Conservation (phyloP, 2,888 invertebrate genomes). For the Chloroclysta siterata region DNA sequence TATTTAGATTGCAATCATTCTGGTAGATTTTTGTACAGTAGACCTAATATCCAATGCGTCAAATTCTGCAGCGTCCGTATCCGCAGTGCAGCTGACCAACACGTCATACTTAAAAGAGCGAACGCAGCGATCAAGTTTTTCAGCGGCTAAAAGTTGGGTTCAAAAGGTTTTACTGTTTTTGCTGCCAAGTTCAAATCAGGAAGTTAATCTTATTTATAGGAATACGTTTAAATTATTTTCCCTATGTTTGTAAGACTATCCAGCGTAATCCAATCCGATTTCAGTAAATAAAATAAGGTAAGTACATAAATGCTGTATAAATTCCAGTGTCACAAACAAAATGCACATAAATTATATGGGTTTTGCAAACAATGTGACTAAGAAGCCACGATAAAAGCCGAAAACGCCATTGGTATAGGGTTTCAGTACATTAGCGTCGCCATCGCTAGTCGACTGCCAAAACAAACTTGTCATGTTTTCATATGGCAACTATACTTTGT, state of each 20-base stretch:
- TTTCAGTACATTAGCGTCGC: conserved; percentile 54
- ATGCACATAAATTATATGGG: conserved; percentile 8
- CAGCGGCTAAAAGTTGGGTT: neutral
- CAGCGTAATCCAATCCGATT: too few relatives aligned
- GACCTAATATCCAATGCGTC: conserved; percentile 10
- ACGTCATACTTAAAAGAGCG: conserved; percentile 20
- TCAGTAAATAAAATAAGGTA: neutral
- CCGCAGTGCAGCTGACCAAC: conserved; percentile 31
- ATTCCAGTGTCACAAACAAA: conserved; percentile 2
- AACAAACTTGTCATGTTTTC: conserved; percentile 48
- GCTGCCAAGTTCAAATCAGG: too few relatives aligned
- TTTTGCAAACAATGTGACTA: conserved; percentile 11
- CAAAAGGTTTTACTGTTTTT: neutral
- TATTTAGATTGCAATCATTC: too few relatives aligned
- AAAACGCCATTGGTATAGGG: conserved; percentile 46
- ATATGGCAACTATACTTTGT: conserved; percentile 28
- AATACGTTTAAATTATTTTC: too few relatives aligned
- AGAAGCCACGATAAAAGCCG: conserved; percentile 26
- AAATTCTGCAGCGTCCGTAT: conserved; percentile 23
- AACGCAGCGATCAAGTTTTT: neutral
- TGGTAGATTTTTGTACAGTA: too few relatives aligned
- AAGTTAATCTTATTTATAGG: too few relatives aligned
- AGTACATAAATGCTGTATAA: neutral
- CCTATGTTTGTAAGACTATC: too few relatives aligned
- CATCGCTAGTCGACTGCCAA: conserved; percentile 49